phyloP scores from a whole-genome alignment of 2,797 vertebrate genomes.

The Danio jaintianensis region DNA sequence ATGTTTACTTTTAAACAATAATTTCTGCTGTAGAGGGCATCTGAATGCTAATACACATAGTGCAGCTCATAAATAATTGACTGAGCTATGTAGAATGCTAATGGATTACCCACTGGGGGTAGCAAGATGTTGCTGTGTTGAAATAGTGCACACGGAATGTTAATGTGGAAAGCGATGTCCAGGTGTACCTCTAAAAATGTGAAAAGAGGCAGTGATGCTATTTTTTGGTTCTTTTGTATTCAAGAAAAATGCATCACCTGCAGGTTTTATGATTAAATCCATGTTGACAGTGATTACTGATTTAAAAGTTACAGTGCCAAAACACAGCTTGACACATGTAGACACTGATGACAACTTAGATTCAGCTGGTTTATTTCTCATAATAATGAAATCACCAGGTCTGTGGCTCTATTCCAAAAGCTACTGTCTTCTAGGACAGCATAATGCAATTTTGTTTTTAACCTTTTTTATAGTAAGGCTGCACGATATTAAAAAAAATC shows the following conservation, averaged over 20 bases:
- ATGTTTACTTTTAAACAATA: slow-evolving; percentile 6
- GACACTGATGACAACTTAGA: not conserved
- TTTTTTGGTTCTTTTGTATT: not conserved
- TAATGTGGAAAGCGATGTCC: slow-evolving; percentile 42
- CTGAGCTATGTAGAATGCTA: slow-evolving; percentile 17
- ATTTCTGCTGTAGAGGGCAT: slow-evolving; percentile 31
- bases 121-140: slow-evolving; percentile 10
- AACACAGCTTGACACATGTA: not conserved
- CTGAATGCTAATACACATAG: slow-evolving; percentile 8
- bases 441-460: too few relatives aligned
- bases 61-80: slow-evolving; percentile 33
- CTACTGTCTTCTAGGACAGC: not conserved
- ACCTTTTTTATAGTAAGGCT: too few relatives aligned
- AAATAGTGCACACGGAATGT: slow-evolving; percentile 19
- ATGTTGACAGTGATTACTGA: not conserved
- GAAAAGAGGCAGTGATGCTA: not conserved
- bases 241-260: not conserved
- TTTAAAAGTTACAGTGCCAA: not conserved
- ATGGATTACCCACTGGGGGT: slow-evolving; percentile 26
- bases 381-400: not conserved
- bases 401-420: not conserved
- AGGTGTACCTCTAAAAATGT: slow-evolving; percentile 2
- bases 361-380: not conserved
- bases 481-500: too few relatives aligned
- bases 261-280: not conserved